phyloP scores from a whole-genome alignment of 2,797 vertebrate genomes.

The Chromobotia macracanthus region DNA sequence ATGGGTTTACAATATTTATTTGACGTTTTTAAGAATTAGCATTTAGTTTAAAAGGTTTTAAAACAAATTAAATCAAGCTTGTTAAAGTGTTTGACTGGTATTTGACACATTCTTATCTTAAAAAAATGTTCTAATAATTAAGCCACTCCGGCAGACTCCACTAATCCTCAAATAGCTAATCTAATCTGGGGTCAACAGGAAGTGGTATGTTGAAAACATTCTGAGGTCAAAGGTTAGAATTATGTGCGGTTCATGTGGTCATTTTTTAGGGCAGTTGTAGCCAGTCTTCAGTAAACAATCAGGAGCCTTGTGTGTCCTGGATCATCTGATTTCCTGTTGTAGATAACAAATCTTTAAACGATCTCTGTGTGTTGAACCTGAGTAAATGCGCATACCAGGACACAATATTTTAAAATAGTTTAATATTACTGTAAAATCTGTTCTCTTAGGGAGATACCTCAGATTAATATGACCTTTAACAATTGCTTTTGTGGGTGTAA shows the following conservation, averaged over 20 bases:
- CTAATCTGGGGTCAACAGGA: constrained; percentile 33
- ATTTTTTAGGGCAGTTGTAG: constrained; percentile 38
- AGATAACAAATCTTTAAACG: not conserved
- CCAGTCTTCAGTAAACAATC: constrained; percentile 21
- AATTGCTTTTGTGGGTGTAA: not conserved
- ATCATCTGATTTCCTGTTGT: constrained; percentile 33
- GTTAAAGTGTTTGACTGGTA: not conserved
- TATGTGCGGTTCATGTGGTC: constrained; percentile 28
- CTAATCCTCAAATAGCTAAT: constrained; percentile 67
- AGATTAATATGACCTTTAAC: not conserved
- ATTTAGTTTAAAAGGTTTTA: not conserved
- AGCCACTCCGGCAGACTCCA: constrained; percentile 69
- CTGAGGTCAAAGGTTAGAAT: constrained; percentile 20
- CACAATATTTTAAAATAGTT: not conserved
- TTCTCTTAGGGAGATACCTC: not conserved
- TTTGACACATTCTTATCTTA: not conserved
- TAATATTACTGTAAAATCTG: not conserved
- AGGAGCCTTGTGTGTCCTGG: constrained; percentile 28
- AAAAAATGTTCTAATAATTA: constrained; percentile 29
- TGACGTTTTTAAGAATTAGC: not conserved
- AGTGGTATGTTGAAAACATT: constrained; percentile 32
- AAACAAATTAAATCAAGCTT: not conserved
- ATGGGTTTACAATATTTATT: not conserved
- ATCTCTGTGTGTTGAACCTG: not conserved
- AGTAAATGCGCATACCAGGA: not conserved